Evolutionary conservation across 2,797 vertebrate genomes (phyloP), one percentile per base, ranked within the genome.

Genomic region (Dallia pectoralis): DNA sequence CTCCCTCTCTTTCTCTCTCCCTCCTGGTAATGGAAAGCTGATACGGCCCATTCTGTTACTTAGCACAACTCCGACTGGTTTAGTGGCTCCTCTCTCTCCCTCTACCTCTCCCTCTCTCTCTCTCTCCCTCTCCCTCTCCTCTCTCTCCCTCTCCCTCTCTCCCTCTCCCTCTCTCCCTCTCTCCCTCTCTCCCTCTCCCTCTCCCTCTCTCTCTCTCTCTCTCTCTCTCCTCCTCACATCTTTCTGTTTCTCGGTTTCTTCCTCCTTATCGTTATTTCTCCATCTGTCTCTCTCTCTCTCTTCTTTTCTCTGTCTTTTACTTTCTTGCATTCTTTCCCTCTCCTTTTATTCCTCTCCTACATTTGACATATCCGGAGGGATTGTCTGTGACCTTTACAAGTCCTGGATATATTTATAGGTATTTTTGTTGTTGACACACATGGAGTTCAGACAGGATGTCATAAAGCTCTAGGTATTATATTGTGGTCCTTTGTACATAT

Each of bases 31-130:
- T 89, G 84, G 87, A 89, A 89, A 91, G 86, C 85, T 87, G 84
- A 91, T 88, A 84, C 88, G 87, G 82, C 72, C 90, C 87, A 89
- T 92, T 93, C 89, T 91, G 87, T 91, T 91, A 91, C 87, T 91
- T 89, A 89, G 85, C 68, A 62, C 78, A 89, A 90, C 92, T 92
- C 89, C 88, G 81, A 83, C 56, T 69, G 89, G 87, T 91, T 91
- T 87, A 85, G 78, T 51, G 59, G 30, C 70, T 72, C 25, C 30
- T 71, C 74, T 36, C 76, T 66, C 81, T 80, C 27, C 75, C 77
- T 65, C 79, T n/a, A 11, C 51, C 27, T 65, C 27, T 19, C 77
- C 80, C 83, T 74, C 80, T 4, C 19, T 62, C 33, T 15, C 68
- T 79, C 80, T 82, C 29, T 63, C 80, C 33, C 5, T 44, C 19